Evolutionary conservation across 2,797 vertebrate genomes (phyloP).

Genomic region (Channallabes apus): DNA sequence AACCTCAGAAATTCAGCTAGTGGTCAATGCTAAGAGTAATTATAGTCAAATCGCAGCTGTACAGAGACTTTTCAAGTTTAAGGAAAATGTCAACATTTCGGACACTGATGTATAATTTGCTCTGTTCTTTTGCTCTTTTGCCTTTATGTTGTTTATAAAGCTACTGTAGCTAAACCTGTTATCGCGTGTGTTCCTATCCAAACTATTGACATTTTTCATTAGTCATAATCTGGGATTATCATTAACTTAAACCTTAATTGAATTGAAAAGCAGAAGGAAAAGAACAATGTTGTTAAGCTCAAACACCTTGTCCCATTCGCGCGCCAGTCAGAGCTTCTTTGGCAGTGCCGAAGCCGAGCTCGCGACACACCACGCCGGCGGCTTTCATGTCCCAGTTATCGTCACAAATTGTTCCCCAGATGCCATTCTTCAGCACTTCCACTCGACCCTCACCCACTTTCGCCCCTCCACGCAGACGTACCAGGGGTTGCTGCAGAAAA

Average conservation of each 20-base stretch:
- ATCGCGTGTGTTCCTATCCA: not conserved
- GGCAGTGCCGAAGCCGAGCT: slow-evolving; percentile 91
- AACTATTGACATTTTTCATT: no score
- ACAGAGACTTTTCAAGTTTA: not conserved
- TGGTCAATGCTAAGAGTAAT: not conserved
- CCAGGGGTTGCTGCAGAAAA: slow-evolving; percentile 83
- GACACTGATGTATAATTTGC: not conserved
- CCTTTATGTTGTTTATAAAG: not conserved
- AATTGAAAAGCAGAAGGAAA: no score
- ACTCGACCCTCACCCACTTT: slow-evolving; percentile 89
- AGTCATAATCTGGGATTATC: no score
- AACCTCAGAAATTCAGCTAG: slow-evolving; percentile 6
- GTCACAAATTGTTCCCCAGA: slow-evolving; percentile 92
- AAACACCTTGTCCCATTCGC: slow-evolving; percentile 87
- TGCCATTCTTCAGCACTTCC: slow-evolving; percentile 90
- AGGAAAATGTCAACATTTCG: not conserved
- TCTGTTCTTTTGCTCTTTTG: not conserved
- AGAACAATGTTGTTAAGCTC: no score
- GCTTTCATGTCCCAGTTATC: slow-evolving; percentile 88
- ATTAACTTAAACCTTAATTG: no score
- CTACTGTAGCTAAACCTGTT: not conserved
- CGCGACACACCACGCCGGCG: slow-evolving; percentile 90
- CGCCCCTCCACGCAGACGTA: slow-evolving; percentile 88
- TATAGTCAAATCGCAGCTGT: not conserved
- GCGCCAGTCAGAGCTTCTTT: slow-evolving; percentile 84